Evolutionary conservation across 2,797 vertebrate genomes (phyloP).

Genomic region (Molothrus aeneus): DNA sequence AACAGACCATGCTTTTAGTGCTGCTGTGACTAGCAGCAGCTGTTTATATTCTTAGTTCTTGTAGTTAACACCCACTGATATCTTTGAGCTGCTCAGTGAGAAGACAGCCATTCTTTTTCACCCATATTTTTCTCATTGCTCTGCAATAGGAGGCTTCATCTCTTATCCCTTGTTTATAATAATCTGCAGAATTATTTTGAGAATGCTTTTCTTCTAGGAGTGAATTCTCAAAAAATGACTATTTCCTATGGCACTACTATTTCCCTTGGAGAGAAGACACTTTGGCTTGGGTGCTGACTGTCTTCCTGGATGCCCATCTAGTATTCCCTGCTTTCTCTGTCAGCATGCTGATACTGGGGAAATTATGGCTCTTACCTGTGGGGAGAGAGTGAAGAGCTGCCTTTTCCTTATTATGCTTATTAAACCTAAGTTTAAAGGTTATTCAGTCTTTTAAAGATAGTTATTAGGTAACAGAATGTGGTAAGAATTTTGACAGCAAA

Average conservation of each 20-base stretch:
- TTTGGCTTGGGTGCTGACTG: background rate
- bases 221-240: background rate
- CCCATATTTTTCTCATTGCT: background rate
- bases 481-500: background rate
- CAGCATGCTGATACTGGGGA: background rate
- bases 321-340: background rate
- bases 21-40: background rate
- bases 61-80: background rate
- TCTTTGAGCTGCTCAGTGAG: background rate
- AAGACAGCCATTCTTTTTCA: background rate
- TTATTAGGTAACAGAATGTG: background rate
- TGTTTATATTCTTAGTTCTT: background rate
- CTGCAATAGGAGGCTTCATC: background rate
- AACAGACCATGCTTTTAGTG: background rate
- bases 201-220: background rate
- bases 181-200: background rate
- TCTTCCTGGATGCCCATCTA: background rate
- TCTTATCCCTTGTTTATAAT: background rate
- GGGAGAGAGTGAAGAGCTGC: background rate
- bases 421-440: background rate
- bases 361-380: background rate
- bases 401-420: background rate
- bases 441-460: background rate
- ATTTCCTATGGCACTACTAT: background rate
- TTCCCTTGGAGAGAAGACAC: background rate